These are phyloP conservation scores for Amblyornis subalaris DNA, from an alignment of 2,113 vertebrate genomes.

Conservation along the genomic window DNA sequence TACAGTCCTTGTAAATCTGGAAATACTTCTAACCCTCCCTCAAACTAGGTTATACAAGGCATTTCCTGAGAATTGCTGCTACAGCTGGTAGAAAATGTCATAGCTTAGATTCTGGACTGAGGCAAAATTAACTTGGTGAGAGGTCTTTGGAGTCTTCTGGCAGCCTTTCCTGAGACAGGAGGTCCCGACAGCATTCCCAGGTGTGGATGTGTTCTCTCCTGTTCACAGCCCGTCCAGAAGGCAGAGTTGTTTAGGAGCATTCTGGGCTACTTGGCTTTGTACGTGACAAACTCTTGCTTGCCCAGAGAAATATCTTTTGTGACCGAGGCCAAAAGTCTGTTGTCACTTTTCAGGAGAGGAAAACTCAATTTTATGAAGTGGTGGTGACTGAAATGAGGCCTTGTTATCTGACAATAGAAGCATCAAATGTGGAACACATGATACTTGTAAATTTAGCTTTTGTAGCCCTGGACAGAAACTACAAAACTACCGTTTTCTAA, in stretches of 20 bases:
- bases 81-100: background rate
- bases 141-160: background rate
- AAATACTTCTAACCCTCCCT: background rate
- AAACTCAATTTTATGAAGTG: background rate
- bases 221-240: background rate
- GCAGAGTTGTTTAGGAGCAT: background rate
- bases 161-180: background rate
- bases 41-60: background rate
- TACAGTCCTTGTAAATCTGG: background rate
- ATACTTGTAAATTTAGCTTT: background rate
- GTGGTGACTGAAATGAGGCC: background rate
- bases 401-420: background rate
- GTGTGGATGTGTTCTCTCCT: background rate
- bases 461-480: background rate
- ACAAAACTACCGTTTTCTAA: background rate
- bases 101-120: background rate
- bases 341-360: background rate
- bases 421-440: background rate
- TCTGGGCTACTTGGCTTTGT: background rate
- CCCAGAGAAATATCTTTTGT: background rate
- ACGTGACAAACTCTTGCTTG: background rate
- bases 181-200: background rate
- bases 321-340: background rate
- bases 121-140: background rate
- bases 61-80: background rate